Conservation (phyloP, 2,888 invertebrate genomes). For the Spisula subtruncata region DNA sequence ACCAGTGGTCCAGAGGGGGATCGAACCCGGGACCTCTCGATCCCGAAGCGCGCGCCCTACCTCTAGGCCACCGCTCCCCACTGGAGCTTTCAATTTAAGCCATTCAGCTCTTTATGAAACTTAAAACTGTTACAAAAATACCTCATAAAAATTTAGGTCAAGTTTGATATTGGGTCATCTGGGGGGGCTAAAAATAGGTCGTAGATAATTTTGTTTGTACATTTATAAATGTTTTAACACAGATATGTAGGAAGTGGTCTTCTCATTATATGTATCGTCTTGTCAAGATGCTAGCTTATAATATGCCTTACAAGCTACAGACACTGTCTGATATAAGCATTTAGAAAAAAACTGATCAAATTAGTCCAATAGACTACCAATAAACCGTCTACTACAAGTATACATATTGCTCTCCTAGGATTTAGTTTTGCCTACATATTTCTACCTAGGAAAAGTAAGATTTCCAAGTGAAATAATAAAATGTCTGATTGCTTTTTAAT, state of each 20-base stretch:
- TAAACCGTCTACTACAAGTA: slow-evolving; percentile 5
- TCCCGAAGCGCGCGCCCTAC: no score
- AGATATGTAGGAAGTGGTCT: background rate
- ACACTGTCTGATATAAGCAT: background rate
- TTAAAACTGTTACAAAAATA: no score
- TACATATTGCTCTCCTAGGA: background rate
- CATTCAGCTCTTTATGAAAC: no score
- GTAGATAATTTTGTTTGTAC: background rate
- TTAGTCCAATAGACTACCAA: slow-evolving; percentile 4
- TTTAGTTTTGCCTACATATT: background rate
- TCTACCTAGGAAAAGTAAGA: background rate
- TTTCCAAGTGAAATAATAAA: slow-evolving; percentile 1
- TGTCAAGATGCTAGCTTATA: background rate
- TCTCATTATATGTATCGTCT: background rate
- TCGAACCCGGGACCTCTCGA: no score
- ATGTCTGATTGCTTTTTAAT: slow-evolving; percentile 8
- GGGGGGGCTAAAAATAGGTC: no score
- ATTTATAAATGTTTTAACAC: background rate
- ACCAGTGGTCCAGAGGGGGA: no score
- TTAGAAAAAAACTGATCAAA: background rate
- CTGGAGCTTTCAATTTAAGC: no score
- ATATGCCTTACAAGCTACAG: background rate
- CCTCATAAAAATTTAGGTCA: no score
- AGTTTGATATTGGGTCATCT: no score
- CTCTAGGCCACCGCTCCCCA: no score